A percentile compares a stretch with the other conserved stretches of the same genome.
Evolutionary conservation across 2,888 invertebrate genomes (phyloP).

Genomic region (Heterodera filipjevi): DNA sequence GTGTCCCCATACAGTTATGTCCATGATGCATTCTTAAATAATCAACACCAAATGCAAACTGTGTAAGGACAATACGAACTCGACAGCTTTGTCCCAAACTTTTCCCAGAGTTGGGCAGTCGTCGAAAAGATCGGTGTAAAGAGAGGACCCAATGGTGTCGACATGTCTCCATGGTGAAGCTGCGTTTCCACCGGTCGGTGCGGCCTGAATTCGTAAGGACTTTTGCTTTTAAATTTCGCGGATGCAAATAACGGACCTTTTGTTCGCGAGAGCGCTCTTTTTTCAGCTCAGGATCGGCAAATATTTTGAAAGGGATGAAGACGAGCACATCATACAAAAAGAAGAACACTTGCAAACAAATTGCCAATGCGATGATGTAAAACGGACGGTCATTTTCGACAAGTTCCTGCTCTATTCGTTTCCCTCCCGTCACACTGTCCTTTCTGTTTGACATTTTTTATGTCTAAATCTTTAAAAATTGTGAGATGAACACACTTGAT

Average conservation of each 20-base stretch:
- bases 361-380: slow-evolving; percentile 26
- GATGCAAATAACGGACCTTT: slow-evolving; percentile 45
- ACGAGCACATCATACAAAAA: slow-evolving; percentile 60
- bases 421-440: slow-evolving; percentile 29
- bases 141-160: slow-evolving; percentile 46
- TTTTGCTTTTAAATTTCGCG: not conserved
- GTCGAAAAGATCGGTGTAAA: slow-evolving; percentile 63
- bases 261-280: slow-evolving; percentile 50
- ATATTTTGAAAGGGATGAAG: slow-evolving; percentile 62
- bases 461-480: not conserved
- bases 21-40: slow-evolving; percentile 48
- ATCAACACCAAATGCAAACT: too few relatives aligned
- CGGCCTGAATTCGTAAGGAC: slow-evolving; percentile 18
- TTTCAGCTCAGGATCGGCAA: slow-evolving; percentile 61
- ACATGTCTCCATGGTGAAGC: slow-evolving; percentile 61
- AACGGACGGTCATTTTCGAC: slow-evolving; percentile 37
- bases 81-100: slow-evolving; percentile 66
- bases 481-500: too few relatives aligned
- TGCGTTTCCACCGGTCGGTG: slow-evolving; percentile 45
- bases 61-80: too few relatives aligned
- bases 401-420: slow-evolving; percentile 40
- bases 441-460: slow-evolving; percentile 40
- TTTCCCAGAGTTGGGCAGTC: slow-evolving; percentile 67
- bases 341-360: slow-evolving; percentile 48
- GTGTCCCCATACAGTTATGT: slow-evolving; percentile 66